Evolutionary conservation across 2,113 vertebrate species (phyloP).

Genomic region (Alexandromys fortis): DNA sequence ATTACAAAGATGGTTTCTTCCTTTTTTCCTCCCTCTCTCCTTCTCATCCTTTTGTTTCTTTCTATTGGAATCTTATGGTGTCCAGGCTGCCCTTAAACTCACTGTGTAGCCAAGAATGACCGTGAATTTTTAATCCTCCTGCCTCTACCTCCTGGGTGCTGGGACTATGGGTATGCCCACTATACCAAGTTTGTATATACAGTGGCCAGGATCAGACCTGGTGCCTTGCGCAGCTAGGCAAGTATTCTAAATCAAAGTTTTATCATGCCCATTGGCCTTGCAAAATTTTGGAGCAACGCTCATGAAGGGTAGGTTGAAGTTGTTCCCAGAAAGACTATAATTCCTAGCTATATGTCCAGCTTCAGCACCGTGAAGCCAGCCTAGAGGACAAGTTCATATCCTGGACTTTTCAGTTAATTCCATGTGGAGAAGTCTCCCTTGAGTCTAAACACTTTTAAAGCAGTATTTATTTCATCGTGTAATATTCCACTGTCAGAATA

Average conservation of each 20-base stretch:
- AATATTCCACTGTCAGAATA: background rate
- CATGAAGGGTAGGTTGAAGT: background rate
- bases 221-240: background rate
- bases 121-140: background rate
- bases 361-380: too few relatives aligned
- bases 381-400: background rate
- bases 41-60: too few relatives aligned
- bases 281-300: background rate
- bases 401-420: background rate
- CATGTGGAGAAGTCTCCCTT: background rate
- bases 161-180: background rate
- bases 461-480: background rate
- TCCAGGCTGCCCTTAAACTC: too few relatives aligned
- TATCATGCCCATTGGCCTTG: background rate
- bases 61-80: too few relatives aligned
- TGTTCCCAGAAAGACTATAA: background rate
- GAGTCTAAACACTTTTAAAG: background rate
- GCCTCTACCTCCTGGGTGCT: background rate
- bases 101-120: too few relatives aligned
- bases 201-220: background rate
- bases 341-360: background rate
- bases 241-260: background rate
- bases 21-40: too few relatives aligned
- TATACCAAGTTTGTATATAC: too few relatives aligned
- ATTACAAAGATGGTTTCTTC: too few relatives aligned